Base-by-base conservation (phyloP, 2,797 vertebrate species). In the Notamacropus eugenii region DNA sequence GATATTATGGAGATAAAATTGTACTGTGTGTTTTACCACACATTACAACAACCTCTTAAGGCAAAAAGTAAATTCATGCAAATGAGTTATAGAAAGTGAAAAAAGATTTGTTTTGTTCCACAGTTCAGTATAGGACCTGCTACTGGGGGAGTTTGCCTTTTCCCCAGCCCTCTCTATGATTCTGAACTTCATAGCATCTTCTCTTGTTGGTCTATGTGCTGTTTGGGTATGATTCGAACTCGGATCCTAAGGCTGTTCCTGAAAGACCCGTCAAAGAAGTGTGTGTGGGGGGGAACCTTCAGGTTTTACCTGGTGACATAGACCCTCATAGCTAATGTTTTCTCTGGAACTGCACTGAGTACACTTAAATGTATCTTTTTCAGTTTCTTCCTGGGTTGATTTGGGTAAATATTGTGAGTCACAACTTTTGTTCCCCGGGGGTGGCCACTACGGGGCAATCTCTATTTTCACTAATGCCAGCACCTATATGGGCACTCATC, bases 1-100 rank as follows among this genome's bases (percentile, higher is more conserved):
- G 98, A 96, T 98, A 98, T 98, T 98, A 98, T 95, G 97, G 98
- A 98, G 98, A 99, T 99, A 98, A 98, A 99, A 98, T 98, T 98
- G 98, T 98, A 96, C 97, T 97, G 98, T 98, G 98, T 98, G 98
- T 98, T 98, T 99, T 99, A 98, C 98, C 98, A 98, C 97, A 97
- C 98, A 95, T 98, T 98, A 96, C 97, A 98, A 98, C 98, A 97
- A 98, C 97, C 98, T 99, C 98, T 99, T 98, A 98, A 98, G 98
- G 98, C 98, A 98, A 98, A 98, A 98, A 98, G 97, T 98, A 98
- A 97, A 98, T 98, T 97, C 91, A 98, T 98, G 98, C 96, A 98
- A 98, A 98, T 97, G 98, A 99, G 93, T 98, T 98, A 96, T 92
- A 91, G 98, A 93, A 97, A 97, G 98, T 52, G 96, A 92, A 96